Evolutionary conservation across 1,140 invertebrate genomes (phyloP).

Genomic region (Drosophila tani): DNA sequence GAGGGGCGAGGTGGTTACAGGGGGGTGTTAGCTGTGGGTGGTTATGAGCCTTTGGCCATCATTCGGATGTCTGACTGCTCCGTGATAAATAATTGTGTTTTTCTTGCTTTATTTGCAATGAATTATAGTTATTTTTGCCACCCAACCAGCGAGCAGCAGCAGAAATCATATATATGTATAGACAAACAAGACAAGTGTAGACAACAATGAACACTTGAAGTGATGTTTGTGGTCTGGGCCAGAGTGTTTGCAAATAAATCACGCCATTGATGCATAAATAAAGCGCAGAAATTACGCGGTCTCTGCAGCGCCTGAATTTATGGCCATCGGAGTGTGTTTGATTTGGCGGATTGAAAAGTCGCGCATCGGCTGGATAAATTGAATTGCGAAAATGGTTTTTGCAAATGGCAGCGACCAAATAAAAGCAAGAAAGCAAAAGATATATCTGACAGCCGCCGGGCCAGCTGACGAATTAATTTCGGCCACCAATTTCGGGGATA

Average conservation of each 20-base stretch:
- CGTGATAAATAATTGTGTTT: slow-evolving; percentile 80
- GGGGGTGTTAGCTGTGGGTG: slow-evolving; percentile 8
- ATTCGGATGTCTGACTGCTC: slow-evolving; percentile 49
- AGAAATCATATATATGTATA: slow-evolving; percentile 41
- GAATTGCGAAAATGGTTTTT: slow-evolving; percentile 54
- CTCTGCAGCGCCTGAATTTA: slow-evolving; percentile 64
- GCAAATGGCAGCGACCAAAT: slow-evolving; percentile 44
- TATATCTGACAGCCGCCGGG: slow-evolving; percentile 1
- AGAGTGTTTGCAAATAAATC: slow-evolving; percentile 70
- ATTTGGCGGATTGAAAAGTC: slow-evolving; percentile 68
- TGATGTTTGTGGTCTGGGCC: slow-evolving; percentile 65
- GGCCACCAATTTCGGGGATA: neutral
- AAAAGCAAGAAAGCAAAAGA: slow-evolving; percentile 7
- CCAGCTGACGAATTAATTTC: slow-evolving; percentile 30
- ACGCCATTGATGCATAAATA: slow-evolving; percentile 76
- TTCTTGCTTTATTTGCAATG: slow-evolving; percentile 78
- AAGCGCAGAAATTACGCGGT: slow-evolving; percentile 76
- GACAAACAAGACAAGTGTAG: slow-evolving; percentile 63
- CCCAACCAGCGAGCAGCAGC: slow-evolving; percentile 12
- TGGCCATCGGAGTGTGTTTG: slow-evolving; percentile 58
- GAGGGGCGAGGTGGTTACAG: neutral
- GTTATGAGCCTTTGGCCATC: slow-evolving; percentile 35
- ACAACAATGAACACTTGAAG: slow-evolving; percentile 79
- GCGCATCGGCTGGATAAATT: slow-evolving; percentile 48
- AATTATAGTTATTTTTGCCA: slow-evolving; percentile 74